phyloP scores from a whole-genome alignment of 2,113 vertebrate genomes.

The Seriola dumerili region DNA sequence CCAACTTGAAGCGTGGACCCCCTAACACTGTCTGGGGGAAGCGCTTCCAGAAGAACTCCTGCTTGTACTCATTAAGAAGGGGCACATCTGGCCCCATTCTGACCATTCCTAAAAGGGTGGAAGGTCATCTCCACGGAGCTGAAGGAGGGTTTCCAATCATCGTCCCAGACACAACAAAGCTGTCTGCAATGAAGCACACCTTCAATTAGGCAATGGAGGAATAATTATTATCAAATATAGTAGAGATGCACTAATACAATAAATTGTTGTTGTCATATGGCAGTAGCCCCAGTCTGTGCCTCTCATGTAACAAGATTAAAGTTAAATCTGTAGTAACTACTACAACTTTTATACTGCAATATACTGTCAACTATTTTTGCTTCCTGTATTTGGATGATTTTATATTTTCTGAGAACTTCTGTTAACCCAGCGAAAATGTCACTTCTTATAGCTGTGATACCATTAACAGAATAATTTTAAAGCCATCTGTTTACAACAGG shows the following conservation, averaged over 20 bases:
- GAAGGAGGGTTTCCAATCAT: conserved; percentile 70
- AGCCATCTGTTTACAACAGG: not conserved
- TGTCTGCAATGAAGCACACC: conserved; percentile 47
- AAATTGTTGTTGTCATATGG: not conserved
- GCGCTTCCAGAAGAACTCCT: conserved; percentile 98
- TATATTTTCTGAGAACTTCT: not conserved
- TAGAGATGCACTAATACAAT: not conserved
- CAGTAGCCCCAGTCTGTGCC: not conserved
- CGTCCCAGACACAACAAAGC: conserved; percentile 20
- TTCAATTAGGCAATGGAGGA: not conserved
- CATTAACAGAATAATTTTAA: not conserved
- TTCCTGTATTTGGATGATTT: not conserved
- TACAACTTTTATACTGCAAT: not conserved
- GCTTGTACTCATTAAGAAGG: conserved; percentile 97
- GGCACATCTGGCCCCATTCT: conserved; percentile 99
- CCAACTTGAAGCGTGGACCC: conserved; percentile 93
- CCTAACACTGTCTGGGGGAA: conserved; percentile 97
- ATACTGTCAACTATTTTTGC: not conserved
- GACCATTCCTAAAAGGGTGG: conserved; percentile 78
- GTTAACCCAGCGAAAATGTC: not conserved
- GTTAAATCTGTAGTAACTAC: not conserved
- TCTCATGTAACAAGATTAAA: not conserved
- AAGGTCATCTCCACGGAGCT: conserved; percentile 79
- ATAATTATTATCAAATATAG: not conserved
- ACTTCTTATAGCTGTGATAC: not conserved